A percentile compares a stretch with the other conserved stretches of the same genome.
phyloP scores from a whole-genome alignment of 2,113 vertebrate genomes.

The Actenoides hombroni region DNA sequence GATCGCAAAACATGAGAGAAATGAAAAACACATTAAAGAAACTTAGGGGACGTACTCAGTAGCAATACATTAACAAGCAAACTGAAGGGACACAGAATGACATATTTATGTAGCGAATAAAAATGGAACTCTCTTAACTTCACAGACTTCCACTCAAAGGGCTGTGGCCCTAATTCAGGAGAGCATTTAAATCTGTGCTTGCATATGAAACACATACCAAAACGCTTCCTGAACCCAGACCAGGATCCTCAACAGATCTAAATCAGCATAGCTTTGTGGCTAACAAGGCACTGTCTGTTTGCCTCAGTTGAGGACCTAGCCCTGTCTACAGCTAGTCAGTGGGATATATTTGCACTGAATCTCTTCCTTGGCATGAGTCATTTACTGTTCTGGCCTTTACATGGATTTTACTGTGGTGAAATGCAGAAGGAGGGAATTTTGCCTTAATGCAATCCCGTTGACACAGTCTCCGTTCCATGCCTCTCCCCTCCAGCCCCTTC shows the following conservation, averaged over 20 bases:
- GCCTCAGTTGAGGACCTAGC: neutral
- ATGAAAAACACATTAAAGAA: neutral
- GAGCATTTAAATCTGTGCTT: conserved; percentile 13
- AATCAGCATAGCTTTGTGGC: neutral
- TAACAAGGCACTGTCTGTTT: neutral
- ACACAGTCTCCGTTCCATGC: neutral
- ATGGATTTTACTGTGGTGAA: conserved; percentile 4
- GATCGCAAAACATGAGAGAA: neutral
- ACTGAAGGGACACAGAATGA: neutral
- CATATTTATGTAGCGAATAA: neutral
- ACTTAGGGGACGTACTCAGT: neutral
- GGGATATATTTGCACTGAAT: conserved; percentile 16
- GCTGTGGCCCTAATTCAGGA: neutral
- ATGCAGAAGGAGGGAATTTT: conserved; percentile 52
- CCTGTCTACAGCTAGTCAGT: neutral
- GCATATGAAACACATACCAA: neutral
- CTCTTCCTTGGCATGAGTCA: conserved; percentile 12
- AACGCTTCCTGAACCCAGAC: conserved; percentile 21
- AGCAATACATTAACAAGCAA: conserved; percentile 17
- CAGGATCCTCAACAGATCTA: neutral
- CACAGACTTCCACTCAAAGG: conserved; percentile 12
- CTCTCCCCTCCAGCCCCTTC: neutral
- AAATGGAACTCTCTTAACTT: neutral
- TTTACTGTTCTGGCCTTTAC: neutral
- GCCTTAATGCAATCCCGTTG: conserved; percentile 34